Base-by-base conservation (phyloP, 37 sponge, comb jelly and placozoan genomes). In the Mnemiopsis leidyi region DNA sequence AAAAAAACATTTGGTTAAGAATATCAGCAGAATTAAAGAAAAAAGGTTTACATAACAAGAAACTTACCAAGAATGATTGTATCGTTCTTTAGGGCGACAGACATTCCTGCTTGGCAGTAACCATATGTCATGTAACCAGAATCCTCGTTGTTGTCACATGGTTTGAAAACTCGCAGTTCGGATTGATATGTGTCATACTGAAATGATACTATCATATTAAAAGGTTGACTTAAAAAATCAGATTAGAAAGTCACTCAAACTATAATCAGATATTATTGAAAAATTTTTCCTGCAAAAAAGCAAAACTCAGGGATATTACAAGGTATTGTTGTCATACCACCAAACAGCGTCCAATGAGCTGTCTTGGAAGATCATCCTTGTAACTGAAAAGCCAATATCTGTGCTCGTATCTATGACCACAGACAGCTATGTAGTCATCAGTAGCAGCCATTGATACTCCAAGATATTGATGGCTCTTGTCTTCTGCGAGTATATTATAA, bases 391-490 rank as follows among this genome's bases (percentile, higher is more conserved):
- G 48, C 61, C 61, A 38, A 39, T 38, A 38, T 2, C 40, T 21
- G 40, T 85, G 16, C 48, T 40, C 90, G 39, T 36, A 85, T 9
- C 90, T 39, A 85, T 85, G 90, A 38, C 36, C 90, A 85, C 90
- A 85, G 1, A 39, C 90, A 25, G 36, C 90, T 1, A 85, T 61
- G 39, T 85, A 23, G 1, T 28, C 32, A 39, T 40, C 90, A 39
- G 40, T 23, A 21, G 61, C 48, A 13, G 32, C 36, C 21, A 85
- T 28, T 35, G 61, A 20, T 16, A 85, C 90, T 39, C 90, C 90
- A 38, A 85, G 40, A 85, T 39, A 85, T 23, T 38, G 61, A n/a
- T 13, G 79, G 32, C 79, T 85, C 23, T 85, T 85, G 39, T 85
- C 39, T 39, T 40, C 36, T 28, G 61, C 90, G 25, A 26, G 90